These are phyloP conservation scores for Patagioenas fasciata DNA, from an alignment of 2,113 vertebrate genomes.

Conservation along the genomic window DNA sequence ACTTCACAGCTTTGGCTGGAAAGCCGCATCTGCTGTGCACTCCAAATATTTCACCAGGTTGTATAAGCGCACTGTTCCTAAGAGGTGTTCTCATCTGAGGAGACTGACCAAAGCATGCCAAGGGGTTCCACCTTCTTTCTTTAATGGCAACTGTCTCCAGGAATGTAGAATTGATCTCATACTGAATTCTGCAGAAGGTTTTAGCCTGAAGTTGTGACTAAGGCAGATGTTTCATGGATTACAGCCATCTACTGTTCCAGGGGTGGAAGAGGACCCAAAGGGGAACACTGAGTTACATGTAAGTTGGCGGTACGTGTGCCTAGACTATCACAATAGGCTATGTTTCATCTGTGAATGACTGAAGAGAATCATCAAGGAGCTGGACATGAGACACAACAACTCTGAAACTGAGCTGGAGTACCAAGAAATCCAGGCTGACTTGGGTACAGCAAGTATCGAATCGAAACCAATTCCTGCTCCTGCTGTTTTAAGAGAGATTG, in stretches of 20 bases:
- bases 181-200: background rate
- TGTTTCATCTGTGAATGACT: background rate
- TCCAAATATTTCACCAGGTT: background rate
- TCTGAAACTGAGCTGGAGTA: background rate
- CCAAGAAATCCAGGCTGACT: background rate
- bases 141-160: background rate
- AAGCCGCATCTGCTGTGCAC: rapidly evolving
- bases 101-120: background rate
- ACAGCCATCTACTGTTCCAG: background rate
- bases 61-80: background rate
- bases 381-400: background rate
- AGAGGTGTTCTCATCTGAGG: background rate
- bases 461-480: background rate
- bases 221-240: background rate
- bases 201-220: background rate
- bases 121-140: background rate
- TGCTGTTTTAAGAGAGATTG: background rate
- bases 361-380: background rate
- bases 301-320: background rate
- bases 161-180: background rate
- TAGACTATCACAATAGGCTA: background rate
- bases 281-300: background rate
- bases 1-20: background rate
- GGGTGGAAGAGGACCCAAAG: background rate
- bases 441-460: background rate